Percentiles rank a stretch among this genome's conserved stretches.
phyloP scores from a whole-genome alignment of 2,113 vertebrate species.

The Lepisosteus oculatus region DNA sequence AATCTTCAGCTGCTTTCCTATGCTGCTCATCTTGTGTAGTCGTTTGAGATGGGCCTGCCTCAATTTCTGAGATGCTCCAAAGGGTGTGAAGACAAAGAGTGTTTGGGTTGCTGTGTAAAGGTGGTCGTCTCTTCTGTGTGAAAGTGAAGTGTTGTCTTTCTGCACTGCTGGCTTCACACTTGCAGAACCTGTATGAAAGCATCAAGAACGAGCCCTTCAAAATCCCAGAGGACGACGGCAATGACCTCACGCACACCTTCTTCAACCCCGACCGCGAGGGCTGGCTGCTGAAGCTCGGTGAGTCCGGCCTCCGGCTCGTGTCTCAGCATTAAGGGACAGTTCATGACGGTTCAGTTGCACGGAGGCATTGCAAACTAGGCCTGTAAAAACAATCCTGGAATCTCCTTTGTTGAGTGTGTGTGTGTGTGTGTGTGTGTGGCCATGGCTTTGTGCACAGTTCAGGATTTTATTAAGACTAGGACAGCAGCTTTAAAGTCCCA shows the following conservation, averaged over 20 bases:
- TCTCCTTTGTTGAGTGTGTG: neutral
- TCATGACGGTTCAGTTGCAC: neutral
- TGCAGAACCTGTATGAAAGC: slow-evolving; percentile 94
- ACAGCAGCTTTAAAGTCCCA: too few species aligned
- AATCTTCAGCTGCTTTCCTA: too few species aligned
- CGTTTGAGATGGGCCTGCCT: too few species aligned
- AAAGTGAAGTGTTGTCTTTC: neutral
- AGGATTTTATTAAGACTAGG: too few species aligned
- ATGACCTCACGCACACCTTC: slow-evolving; percentile 97
- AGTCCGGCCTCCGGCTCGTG: slow-evolving; percentile 40
- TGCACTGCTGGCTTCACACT: neutral
- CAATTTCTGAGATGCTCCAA: too few species aligned
- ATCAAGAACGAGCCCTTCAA: slow-evolving; percentile 98
- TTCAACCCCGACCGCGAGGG: slow-evolving; percentile 97
- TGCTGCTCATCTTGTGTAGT: too few species aligned
- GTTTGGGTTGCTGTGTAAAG: too few species aligned
- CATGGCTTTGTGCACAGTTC: too few species aligned
- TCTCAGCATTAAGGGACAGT: neutral
- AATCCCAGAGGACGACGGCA: slow-evolving; percentile 94
- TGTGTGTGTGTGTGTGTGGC: neutral
- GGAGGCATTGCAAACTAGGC: neutral
- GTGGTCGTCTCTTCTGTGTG: neutral
- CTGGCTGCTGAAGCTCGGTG: slow-evolving; percentile 95
- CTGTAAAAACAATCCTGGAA: neutral
- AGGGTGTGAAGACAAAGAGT: too few species aligned